Evolutionary conservation across 2,888 invertebrate genomes (phyloP).

Genomic region (Harpalus rufipes): DNA sequence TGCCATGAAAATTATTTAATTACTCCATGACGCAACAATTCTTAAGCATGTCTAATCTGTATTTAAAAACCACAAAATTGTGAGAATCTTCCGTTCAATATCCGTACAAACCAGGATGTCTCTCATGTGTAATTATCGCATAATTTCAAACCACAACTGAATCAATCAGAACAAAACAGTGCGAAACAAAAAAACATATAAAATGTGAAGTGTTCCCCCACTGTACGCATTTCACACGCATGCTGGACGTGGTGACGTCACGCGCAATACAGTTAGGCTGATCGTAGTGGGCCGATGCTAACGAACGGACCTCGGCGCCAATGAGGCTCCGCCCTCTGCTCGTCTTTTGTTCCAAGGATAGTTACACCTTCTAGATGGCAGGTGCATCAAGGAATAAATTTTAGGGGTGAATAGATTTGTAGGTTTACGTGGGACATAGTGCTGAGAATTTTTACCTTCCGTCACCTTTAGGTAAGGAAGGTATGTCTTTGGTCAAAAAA

Average conservation of each 20-base stretch:
- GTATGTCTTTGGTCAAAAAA: too few species aligned
- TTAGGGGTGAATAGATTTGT: neutral
- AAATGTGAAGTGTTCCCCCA: slow-evolving; percentile 22
- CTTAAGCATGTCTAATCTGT: slow-evolving; percentile 4
- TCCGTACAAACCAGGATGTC: slow-evolving; percentile 15
- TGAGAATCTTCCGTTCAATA: slow-evolving; percentile 1
- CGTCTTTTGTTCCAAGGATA: slow-evolving; percentile 7
- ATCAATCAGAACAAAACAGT: slow-evolving; percentile 24
- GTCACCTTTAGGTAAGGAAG: too few species aligned
- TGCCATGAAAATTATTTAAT: slow-evolving; percentile 11
- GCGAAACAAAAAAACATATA: slow-evolving; percentile 2
- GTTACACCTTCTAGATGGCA: slow-evolving; percentile 6
- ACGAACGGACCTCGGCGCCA: slow-evolving; percentile 54
- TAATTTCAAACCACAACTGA: slow-evolving; percentile 38
- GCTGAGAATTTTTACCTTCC: too few species aligned
- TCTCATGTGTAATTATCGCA: slow-evolving; percentile 8
- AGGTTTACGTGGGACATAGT: neutral
- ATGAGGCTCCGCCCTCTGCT: slow-evolving; percentile 29
- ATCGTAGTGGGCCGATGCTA: slow-evolving; percentile 41
- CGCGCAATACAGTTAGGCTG: slow-evolving; percentile 38
- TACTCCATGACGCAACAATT: slow-evolving; percentile 17
- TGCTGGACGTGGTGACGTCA: slow-evolving; percentile 39
- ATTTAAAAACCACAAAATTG: slow-evolving; percentile 31
- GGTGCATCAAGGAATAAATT: neutral
- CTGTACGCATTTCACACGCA: slow-evolving; percentile 13